These are phyloP conservation scores for Ctenodactylus gundi DNA, from an alignment of 2,113 vertebrate genomes.

Conservation along the genomic window DNA sequence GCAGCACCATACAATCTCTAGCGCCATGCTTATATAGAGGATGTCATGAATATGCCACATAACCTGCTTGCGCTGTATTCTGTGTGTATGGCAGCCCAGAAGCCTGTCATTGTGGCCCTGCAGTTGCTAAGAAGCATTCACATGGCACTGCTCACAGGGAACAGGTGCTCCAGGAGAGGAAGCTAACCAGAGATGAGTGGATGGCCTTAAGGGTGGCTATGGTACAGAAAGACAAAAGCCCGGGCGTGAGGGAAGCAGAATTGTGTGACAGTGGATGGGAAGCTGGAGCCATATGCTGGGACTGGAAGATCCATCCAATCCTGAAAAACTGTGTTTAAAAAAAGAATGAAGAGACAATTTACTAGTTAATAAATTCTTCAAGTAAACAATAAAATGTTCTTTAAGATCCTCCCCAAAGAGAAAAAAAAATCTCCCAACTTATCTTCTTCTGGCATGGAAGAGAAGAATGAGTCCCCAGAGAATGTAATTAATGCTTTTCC, in stretches of 20 bases:
- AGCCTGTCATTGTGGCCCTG: not conserved
- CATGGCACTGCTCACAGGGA: not conserved
- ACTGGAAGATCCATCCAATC: not conserved
- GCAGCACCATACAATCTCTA: not conserved
- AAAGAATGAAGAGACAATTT: not conserved
- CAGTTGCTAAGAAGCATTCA: not conserved
- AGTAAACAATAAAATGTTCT: not conserved
- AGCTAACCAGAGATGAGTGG: not conserved
- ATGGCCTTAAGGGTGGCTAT: not conserved
- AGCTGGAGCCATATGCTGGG: not conserved
- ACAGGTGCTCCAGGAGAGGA: not conserved
- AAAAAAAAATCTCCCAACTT: not conserved
- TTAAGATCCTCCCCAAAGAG: not conserved
- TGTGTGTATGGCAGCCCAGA: not conserved
- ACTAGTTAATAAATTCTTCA: not conserved
- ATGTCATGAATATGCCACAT: accelerated
- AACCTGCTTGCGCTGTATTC: accelerated
- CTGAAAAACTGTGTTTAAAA: not conserved
- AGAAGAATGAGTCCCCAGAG: not conserved
- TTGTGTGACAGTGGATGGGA: not conserved
- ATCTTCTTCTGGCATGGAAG: not conserved
- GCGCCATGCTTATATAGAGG: not conserved
- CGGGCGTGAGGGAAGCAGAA: not conserved
- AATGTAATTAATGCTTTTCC: constrained; percentile 33
- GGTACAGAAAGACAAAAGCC: not conserved